Conservation (phyloP, 2,113 vertebrate species). For the Raja brachyura region DNA sequence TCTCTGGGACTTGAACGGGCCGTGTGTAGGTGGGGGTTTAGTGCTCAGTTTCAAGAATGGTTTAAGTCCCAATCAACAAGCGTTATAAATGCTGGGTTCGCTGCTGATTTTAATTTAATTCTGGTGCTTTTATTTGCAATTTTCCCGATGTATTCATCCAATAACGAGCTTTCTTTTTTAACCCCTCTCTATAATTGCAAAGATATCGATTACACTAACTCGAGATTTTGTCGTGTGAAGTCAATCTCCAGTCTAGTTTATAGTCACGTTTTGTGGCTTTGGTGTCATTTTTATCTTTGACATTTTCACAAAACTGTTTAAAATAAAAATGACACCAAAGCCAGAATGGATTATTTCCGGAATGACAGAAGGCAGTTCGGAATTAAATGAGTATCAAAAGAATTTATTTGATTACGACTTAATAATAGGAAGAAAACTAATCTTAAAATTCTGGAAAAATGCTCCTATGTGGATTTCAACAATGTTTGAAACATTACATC, state of each 20-base stretch:
- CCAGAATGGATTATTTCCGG: too few species aligned
- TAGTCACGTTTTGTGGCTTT: too few species aligned
- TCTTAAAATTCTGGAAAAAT: too few species aligned
- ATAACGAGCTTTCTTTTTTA: neutral
- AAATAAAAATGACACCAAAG: too few species aligned
- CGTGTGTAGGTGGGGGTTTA: neutral
- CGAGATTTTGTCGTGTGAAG: neutral
- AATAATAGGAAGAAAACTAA: too few species aligned
- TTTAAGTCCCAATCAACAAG: neutral
- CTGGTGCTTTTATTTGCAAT: neutral
- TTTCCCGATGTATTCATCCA: neutral
- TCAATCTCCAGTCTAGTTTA: neutral
- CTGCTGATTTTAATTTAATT: neutral
- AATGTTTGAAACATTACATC: too few species aligned
- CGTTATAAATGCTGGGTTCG: neutral
- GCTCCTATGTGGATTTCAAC: too few species aligned
- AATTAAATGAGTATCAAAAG: too few species aligned
- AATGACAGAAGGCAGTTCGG: too few species aligned
- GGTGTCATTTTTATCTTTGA: too few species aligned
- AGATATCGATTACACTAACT: neutral
- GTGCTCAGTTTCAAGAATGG: neutral
- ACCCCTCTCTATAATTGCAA: neutral
- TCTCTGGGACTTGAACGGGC: neutral
- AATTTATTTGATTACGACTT: too few species aligned
- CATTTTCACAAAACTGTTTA: too few species aligned